Evolutionary conservation across 2,113 vertebrate species (phyloP), one percentile per base, ranked within the genome.

Genomic region (Zapus hudsonius): DNA sequence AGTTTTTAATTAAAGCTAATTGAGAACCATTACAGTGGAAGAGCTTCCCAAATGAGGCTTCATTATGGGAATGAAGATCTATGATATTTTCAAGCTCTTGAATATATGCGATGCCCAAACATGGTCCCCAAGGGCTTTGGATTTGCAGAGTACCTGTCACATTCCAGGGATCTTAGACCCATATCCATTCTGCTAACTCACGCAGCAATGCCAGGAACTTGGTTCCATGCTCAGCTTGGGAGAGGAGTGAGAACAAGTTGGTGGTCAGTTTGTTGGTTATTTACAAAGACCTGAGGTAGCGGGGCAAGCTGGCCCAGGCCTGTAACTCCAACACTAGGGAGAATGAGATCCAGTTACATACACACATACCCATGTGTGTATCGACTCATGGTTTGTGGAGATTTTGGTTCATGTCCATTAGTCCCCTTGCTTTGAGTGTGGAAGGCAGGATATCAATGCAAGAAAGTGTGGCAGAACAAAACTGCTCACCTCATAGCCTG

Each of bases 161-260:
- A 16, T 66, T 27, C 8, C 23, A 17, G 55, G 9, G 42, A 36
- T 16, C 8, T 7, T 10, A 3, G 1, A 3, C 36, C 29, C 16
- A 8, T 59, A 25, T 42, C 52, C 16, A 25, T 31, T 63, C 38
- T 27, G 33, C 31, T 57, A 12, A 22, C 29, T 4, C 25, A 75
- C 33, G 0, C 27, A 22, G 31, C 16, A n/a, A 22, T 0, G 0
- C 25, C 0, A 20, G 66, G 33, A 7, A 4, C 64, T 38, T 17
- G 9, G 20, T 27, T 44, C 40, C 13, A 3, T 29, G 47, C 29
- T 27, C 4, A 9, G 10, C 27, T 19, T 33, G 33, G 6, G 33
- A 64, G 40, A 17, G 31, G 17, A 5, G 8, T 19, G 55, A 13
- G 7, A 2, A 15, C n/a, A 19, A 67, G 40, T 5, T 38, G 19